Evolutionary conservation across 2,888 invertebrate genomes (phyloP).

Genomic region (Cheilosia vulpina): DNA sequence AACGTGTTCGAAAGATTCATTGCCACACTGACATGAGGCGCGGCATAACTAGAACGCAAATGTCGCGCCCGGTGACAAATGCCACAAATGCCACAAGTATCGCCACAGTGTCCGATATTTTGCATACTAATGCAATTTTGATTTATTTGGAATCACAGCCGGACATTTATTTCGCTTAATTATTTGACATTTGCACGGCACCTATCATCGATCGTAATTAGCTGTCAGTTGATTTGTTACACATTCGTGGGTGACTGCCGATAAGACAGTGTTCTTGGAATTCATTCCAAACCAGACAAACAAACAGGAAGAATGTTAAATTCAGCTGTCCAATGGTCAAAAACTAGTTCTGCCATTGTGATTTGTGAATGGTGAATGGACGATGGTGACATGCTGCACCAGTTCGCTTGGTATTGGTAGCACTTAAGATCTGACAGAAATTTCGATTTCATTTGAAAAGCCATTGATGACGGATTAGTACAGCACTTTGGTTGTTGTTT

Average conservation of each 20-base stretch:
- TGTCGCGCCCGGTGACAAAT: slow-evolving; percentile 36
- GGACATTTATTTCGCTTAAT: slow-evolving; percentile 46
- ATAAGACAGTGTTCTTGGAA: not conserved
- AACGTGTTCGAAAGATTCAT: slow-evolving; percentile 33
- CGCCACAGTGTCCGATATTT: slow-evolving; percentile 30
- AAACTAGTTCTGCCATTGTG: slow-evolving; percentile 18
- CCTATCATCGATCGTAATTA: slow-evolving; percentile 11
- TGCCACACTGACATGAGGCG: slow-evolving; percentile 15
- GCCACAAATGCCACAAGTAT: slow-evolving; percentile 39
- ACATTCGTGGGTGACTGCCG: not conserved
- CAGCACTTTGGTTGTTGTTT: slow-evolving; percentile 23
- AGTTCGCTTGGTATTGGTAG: not conserved
- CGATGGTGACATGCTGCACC: slow-evolving; percentile 15
- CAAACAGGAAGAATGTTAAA: slow-evolving; percentile 47
- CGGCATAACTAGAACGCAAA: slow-evolving; percentile 55
- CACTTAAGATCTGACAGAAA: slow-evolving; percentile 15
- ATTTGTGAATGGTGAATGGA: not conserved
- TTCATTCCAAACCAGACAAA: slow-evolving; percentile 7
- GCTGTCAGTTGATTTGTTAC: slow-evolving; percentile 4
- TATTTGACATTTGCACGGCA: slow-evolving; percentile 10
- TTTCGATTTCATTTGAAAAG: slow-evolving; percentile 40
- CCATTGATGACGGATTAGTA: slow-evolving; percentile 48
- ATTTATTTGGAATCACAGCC: slow-evolving; percentile 54
- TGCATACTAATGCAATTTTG: slow-evolving; percentile 60
- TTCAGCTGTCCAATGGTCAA: slow-evolving; percentile 1